Evolutionary conservation across 1,140 invertebrate genomes (phyloP).

Genomic region (Meloidogyne hapla): DNA sequence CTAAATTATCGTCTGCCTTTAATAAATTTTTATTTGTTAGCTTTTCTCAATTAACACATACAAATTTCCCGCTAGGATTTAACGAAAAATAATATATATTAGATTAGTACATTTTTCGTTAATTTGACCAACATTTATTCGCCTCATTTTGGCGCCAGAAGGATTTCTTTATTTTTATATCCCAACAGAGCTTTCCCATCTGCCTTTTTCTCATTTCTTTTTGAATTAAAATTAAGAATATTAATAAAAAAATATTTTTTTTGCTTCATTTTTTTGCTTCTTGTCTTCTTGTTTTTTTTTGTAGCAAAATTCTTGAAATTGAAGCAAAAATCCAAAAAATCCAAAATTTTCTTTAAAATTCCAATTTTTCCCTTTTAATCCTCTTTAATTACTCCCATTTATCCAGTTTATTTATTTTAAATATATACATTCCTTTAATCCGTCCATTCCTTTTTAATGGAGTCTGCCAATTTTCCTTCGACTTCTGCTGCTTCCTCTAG

Average conservation of each 20-base stretch:
- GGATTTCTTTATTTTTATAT: neutral
- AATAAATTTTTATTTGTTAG: neutral
- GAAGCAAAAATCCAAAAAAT: no score
- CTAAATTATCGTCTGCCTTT: neutral
- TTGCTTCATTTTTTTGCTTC: no score
- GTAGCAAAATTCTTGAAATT: no score
- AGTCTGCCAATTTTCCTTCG: neutral
- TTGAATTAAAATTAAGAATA: neutral
- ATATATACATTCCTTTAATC: neutral
- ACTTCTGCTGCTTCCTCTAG: neutral
- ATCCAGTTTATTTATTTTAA: neutral
- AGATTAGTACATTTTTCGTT: neutral
- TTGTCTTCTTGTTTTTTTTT: no score
- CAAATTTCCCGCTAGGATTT: neutral
- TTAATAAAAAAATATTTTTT: neutral
- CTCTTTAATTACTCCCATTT: no score
- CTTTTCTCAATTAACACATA: neutral
- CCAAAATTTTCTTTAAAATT: no score
- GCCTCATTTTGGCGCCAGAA: neutral
- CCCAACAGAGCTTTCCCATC: neutral
- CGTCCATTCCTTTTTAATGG: neutral
- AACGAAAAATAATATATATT: neutral
- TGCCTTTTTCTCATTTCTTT: neutral
- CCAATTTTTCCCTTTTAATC: neutral
- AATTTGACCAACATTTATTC: neutral